Evolutionary conservation across 2,888 invertebrate species (phyloP).

Genomic region (Callyntrura guangdongensis): DNA sequence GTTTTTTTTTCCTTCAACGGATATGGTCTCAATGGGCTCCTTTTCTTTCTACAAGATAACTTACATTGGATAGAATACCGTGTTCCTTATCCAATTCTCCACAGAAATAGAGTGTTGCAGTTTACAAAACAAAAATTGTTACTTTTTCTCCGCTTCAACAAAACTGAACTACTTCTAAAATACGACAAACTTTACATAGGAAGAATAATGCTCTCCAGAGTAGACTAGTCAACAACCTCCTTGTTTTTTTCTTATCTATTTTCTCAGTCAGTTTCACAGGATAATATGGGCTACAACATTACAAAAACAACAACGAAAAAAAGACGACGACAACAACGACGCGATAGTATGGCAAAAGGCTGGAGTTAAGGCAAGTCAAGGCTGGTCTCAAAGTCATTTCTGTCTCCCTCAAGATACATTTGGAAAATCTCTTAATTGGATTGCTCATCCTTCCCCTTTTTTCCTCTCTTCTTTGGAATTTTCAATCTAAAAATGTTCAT

Average conservation of each 20-base stretch:
- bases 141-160: constrained; percentile 66
- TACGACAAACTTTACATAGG: constrained; percentile 11
- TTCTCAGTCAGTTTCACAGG: constrained; percentile 56
- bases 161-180: background rate
- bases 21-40: constrained; percentile 58
- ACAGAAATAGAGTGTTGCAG: constrained; percentile 44
- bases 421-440: constrained; percentile 76
- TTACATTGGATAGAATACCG: constrained; percentile 28
- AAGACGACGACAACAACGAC: background rate
- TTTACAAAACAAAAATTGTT: constrained; percentile 68
- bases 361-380: constrained; percentile 52
- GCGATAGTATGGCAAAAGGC: constrained; percentile 14
- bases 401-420: constrained; percentile 73
- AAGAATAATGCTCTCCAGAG: constrained; percentile 26
- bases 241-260: constrained; percentile 64
- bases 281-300: constrained; percentile 43
- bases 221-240: constrained; percentile 42
- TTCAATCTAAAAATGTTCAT: constrained; percentile 53
- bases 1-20: constrained; percentile 24
- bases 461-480: constrained; percentile 55
- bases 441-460: constrained; percentile 70
- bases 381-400: constrained; percentile 71
- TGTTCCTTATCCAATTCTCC: constrained; percentile 7
- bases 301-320: constrained; percentile 42
- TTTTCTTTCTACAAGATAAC: constrained; percentile 2